Conservation (phyloP, 2,797 vertebrate genomes). For the Rhodeus uyekii region DNA sequence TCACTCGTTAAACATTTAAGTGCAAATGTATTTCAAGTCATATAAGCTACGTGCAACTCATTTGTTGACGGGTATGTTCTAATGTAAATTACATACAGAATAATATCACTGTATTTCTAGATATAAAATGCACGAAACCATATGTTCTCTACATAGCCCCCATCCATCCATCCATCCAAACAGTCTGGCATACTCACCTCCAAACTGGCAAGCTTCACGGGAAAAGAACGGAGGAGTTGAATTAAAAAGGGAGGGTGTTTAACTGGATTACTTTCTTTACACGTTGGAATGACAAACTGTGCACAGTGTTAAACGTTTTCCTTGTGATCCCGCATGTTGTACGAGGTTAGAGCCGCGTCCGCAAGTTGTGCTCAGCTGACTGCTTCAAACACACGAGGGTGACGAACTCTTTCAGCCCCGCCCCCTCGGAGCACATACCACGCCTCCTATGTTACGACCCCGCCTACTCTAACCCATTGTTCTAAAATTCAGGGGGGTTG, state of each 20-base stretch:
- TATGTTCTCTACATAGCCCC: constrained; percentile 7
- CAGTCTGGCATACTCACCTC: constrained; percentile 49
- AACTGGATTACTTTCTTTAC: background rate
- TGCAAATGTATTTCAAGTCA: background rate
- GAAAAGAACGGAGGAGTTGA: background rate
- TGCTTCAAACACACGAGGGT: constrained; percentile 54
- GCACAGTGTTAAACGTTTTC: constrained; percentile 29
- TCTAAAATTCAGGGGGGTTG: background rate
- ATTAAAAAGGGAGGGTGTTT: background rate
- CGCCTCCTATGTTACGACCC: constrained; percentile 31
- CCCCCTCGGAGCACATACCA: constrained; percentile 45
- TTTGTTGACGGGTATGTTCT: background rate
- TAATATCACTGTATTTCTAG: background rate
- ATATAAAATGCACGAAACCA: background rate
- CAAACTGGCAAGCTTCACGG: constrained; percentile 25
- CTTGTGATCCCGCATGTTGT: constrained; percentile 35
- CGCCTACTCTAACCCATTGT: constrained; percentile 55
- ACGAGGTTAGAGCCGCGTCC: constrained; percentile 43
- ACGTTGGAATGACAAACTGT: constrained; percentile 18
- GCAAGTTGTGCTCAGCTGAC: constrained; percentile 57
- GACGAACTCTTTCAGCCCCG: constrained; percentile 46
- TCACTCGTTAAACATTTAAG: background rate
- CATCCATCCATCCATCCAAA: background rate
- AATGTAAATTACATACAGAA: background rate
- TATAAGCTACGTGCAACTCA: background rate